These are phyloP conservation scores for Telenomus remus DNA, from an alignment of 1,140 invertebrate genomes.

Conservation along the genomic window DNA sequence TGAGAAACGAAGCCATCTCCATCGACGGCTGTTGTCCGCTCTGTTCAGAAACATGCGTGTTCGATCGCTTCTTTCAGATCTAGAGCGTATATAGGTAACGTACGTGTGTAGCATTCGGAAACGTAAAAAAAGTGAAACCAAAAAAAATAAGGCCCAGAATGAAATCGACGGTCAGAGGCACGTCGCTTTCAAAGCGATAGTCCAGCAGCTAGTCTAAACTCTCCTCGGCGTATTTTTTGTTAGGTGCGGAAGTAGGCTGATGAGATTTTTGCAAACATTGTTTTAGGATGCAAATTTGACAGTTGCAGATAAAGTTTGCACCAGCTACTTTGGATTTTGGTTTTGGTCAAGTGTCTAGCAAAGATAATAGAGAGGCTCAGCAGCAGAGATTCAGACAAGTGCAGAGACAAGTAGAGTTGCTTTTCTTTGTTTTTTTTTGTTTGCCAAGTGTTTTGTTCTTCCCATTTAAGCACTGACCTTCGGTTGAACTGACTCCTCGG, in stretches of 20 bases:
- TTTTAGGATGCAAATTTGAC: slow-evolving; percentile 5
- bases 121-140: slow-evolving; percentile 62
- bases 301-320: slow-evolving; percentile 14
- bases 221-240: slow-evolving; percentile 7
- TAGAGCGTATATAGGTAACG: slow-evolving; percentile 73
- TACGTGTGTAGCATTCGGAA: slow-evolving; percentile 72
- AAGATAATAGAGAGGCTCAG: slow-evolving; percentile 29
- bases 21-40: slow-evolving; percentile 75
- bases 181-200: slow-evolving; percentile 16
- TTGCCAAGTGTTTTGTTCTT: slow-evolving; percentile 20
- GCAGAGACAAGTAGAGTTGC: slow-evolving; percentile 26
- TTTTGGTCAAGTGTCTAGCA: slow-evolving; percentile 10
- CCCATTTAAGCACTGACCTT: slow-evolving; percentile 70
- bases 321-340: slow-evolving; percentile 23
- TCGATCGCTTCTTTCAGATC: slow-evolving; percentile 75
- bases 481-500: slow-evolving; percentile 77
- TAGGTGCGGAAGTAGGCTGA: slow-evolving; percentile 6
- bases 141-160: slow-evolving; percentile 16
- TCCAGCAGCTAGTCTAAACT: slow-evolving; percentile 3
- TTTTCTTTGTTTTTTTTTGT: slow-evolving; percentile 17
- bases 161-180: slow-evolving; percentile 7
- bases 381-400: slow-evolving; percentile 33
- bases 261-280: neutral
- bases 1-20: slow-evolving; percentile 79
- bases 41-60: slow-evolving; percentile 76